Evolutionary conservation across 1,140 invertebrate genomes (phyloP).

Genomic region (Antheraea pernyi): DNA sequence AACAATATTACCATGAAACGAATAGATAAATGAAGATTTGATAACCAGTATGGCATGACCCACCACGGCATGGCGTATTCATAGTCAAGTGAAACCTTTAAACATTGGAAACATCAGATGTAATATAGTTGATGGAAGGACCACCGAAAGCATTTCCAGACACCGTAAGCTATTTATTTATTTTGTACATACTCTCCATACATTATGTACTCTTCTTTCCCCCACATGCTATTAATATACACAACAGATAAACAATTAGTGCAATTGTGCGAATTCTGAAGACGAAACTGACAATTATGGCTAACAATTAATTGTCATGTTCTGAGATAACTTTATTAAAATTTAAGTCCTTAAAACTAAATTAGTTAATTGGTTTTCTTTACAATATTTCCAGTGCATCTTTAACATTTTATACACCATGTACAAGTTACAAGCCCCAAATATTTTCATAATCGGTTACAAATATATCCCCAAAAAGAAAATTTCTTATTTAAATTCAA

Average conservation of each 20-base stretch:
- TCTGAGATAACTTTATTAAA: neutral
- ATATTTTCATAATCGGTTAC: no score
- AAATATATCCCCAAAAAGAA: no score
- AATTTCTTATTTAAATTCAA: no score
- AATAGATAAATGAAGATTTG: no score
- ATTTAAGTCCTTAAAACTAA: no score
- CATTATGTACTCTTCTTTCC: constrained; percentile 21
- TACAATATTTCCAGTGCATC: no score
- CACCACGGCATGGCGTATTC: no score
- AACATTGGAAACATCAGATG: neutral
- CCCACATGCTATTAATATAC: constrained; percentile 32
- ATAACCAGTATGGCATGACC: no score
- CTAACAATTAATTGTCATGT: neutral
- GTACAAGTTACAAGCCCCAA: no score
- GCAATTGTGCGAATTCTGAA: constrained; percentile 3
- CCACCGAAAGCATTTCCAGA: constrained; percentile 12
- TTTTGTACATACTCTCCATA: constrained; percentile 4
- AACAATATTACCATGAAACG: no score
- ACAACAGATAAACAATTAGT: constrained; percentile 17
- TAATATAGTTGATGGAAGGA: neutral
- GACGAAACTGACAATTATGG: neutral
- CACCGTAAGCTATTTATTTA: constrained; percentile 23
- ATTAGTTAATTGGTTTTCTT: no score
- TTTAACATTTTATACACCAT: no score
- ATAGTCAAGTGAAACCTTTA: neutral